A percentile compares a stretch with the other conserved stretches of the same genome.
These are phyloP conservation scores for Phallusia fumigata DNA, from an alignment of 23 tunicate species.

Conservation along the genomic window DNA sequence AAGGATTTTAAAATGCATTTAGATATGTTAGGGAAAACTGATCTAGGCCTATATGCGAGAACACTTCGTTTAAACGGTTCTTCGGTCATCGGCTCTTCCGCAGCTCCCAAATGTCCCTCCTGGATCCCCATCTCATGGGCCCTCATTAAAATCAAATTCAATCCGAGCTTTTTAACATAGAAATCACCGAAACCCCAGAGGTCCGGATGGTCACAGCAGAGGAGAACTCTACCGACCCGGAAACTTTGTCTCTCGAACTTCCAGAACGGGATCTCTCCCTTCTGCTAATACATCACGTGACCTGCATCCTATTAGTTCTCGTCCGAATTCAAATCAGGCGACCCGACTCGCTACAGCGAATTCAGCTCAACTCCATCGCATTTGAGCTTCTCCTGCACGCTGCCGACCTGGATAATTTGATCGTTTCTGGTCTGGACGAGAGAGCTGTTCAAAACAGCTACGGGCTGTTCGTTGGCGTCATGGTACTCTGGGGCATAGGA, in stretches of 20 bases:
- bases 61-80: too few species aligned
- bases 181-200: too few species aligned
- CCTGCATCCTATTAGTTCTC: background rate
- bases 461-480: background rate
- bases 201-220: too few species aligned
- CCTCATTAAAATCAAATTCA: background rate
- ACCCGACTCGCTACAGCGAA: constrained; percentile 8
- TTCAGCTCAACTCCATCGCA: background rate
- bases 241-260: too few species aligned
- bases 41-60: too few species aligned
- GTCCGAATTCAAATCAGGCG: background rate
- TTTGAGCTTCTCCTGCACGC: constrained; percentile 1
- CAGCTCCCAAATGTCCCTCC: too few species aligned
- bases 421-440: background rate
- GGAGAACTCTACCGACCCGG: too few species aligned
- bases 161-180: background rate
- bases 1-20: too few species aligned
- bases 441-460: background rate
- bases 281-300: background rate
- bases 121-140: too few species aligned
- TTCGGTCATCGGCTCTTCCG: too few species aligned
- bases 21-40: too few species aligned
- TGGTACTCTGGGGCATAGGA: constrained; percentile 7
- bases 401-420: constrained; percentile 13
- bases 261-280: too few species aligned